Evolutionary conservation across 2,797 vertebrate genomes (phyloP), one percentile per base, ranked within the genome.

Genomic region (Holocentrus rufus): DNA sequence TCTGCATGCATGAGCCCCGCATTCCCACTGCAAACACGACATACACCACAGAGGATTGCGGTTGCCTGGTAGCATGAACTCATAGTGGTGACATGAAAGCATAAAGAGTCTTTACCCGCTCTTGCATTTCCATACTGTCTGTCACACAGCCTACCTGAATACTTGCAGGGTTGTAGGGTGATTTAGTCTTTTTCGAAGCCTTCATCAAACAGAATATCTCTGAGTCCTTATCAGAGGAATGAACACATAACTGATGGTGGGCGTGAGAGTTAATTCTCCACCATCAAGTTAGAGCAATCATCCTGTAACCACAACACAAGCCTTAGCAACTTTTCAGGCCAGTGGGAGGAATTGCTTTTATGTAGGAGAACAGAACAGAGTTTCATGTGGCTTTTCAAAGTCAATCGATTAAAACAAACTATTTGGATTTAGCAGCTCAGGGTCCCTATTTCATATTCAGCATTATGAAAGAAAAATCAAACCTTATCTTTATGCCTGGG

Each of bases 231-330:
- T 56, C 31, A 69, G 46, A 44, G 20, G 20, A 72, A 25, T 18
- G 3, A 59, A 46, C 47, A 42, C 10, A 20, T 30, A 27, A 64
- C 59, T 50, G 57, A 65, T 22, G 46, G 49, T 71, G 25, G 31
- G 55, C 25, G 72, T 30, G 31, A 63, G 80, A 20, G 57, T 11
- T 54, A 31, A n/a, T 67, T 59, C 52, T 67, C 58, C 10, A 69
- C 67, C 62, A 54, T 72, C 11, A 53, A 27, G 47, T 47, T 10
- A 44, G 17, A 71, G 50, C 53, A 66, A 39, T 80, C 18, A 54
- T 46, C 61, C 47, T 14, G 92, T 92, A 90, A 85, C 91, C 74
- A 94, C 91, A 93, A 93, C 92, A 91, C 75, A 88, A 52, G 39
- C 46, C 47, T 3, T 87, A 82, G 91, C 83, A 85, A 90, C 92